Evolutionary conservation across 2,113 vertebrate genomes (phyloP).

Genomic region (Cephalopterus ornatus): DNA sequence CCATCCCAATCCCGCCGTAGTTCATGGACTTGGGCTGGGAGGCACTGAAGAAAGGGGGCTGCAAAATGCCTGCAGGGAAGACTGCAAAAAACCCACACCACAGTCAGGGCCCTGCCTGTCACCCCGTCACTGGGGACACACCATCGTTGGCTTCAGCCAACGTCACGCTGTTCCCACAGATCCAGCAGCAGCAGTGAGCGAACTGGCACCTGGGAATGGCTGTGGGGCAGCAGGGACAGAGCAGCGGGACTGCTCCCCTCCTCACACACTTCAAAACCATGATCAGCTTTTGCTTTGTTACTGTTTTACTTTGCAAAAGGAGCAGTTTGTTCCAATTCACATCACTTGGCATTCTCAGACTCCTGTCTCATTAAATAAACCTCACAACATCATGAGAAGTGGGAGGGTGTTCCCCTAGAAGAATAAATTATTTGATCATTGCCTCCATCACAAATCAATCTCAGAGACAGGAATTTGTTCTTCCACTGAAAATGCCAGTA

Average conservation of each 20-base stretch:
- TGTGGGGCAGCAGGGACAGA: not conserved
- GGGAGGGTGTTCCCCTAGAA: not conserved
- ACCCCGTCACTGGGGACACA: not conserved
- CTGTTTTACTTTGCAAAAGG: not conserved
- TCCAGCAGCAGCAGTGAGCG: not conserved
- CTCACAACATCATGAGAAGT: not conserved
- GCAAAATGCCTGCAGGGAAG: constrained; percentile 94
- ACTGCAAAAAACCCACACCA: constrained; percentile 69
- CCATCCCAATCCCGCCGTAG: constrained; percentile 94
- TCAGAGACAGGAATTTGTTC: constrained; percentile 4
- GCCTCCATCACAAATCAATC: not conserved
- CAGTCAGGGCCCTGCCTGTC: not conserved
- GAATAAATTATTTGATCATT: not conserved
- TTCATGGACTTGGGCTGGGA: constrained; percentile 88
- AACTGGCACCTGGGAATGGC: not conserved
- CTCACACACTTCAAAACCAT: not conserved
- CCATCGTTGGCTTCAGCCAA: not conserved
- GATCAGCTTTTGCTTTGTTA: not conserved
- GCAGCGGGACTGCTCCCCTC: not conserved
- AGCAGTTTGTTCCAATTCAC: not conserved
- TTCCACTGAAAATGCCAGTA: not conserved
- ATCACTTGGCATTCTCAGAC: not conserved
- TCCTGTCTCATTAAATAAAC: not conserved
- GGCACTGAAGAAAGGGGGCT: constrained; percentile 93
- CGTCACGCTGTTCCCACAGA: accelerated